Base-by-base conservation (phyloP, 1,140 invertebrate species). In the Tetraneura akinire region DNA sequence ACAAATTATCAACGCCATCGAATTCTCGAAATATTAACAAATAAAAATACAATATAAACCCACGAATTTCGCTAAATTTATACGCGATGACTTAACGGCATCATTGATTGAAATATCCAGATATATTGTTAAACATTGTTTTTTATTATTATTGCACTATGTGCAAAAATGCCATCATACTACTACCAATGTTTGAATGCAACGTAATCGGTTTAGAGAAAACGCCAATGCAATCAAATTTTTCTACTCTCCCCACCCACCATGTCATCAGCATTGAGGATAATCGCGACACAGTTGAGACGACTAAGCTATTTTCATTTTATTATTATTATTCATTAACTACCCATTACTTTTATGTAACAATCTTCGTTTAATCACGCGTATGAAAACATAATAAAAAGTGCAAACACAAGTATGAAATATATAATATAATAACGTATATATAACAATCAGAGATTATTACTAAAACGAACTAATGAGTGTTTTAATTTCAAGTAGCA, bases 301-400 rank as follows among this genome's bases (percentile, higher is more conserved):
- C 47, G 29, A 57, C 26, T 57, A 76, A 57, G 71, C 49, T 4
- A 37, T 74, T 51, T 76, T 76, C 55, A 51, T 51, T 73, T 57
- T n/a, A n/a, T n/a, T n/a, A n/a, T n/a, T n/a, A n/a, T n/a, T 74
- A 76, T 74, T 74, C 71, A 74, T 57, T 32, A 57, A 16, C 71
- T 26, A n/a, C 51, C 18, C 32, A 26, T n/a, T 53, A 73, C 51
- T 71, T 71, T 51, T 49, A 71, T 29, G 68, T 71, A 66, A 66
- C 47, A 53, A 57, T 57, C 71, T 37, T 6, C 29, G 18, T 29
- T 53, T 76, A 57, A 74, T 42, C 49, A 10, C 21, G 16, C 13
- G 68, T 23, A n/a, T 23, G 16, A 29, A 62, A 26, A 60, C n/a
- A 51, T 51, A 53, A 55, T 55, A 74, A 76, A 76, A 76, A 23